phyloP scores from a whole-genome alignment of 2,797 vertebrate genomes.

The Hydrolagus colliei region DNA sequence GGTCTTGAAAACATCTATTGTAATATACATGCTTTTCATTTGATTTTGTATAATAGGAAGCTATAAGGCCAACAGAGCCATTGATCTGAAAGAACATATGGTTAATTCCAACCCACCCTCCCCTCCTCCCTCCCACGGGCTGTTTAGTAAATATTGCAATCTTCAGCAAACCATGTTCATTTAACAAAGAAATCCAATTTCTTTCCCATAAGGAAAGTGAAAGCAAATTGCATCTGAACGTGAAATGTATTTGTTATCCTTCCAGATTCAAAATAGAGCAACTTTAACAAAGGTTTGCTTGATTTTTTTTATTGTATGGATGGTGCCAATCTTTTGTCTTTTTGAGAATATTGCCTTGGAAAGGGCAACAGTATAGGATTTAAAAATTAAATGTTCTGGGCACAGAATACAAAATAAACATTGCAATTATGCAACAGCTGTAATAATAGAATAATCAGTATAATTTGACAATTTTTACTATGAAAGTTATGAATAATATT shows the following conservation, averaged over 20 bases:
- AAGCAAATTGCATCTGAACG: neutral
- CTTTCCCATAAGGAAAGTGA: neutral
- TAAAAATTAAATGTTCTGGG: neutral
- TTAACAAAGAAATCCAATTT: neutral
- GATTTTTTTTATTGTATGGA: neutral
- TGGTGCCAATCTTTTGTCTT: constrained; percentile 18
- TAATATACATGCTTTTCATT: neutral
- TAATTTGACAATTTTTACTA: constrained; percentile 10
- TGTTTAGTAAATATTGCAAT: neutral
- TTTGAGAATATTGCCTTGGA: constrained; percentile 1
- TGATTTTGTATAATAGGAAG: neutral
- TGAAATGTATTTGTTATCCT: neutral
- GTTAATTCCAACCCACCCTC: too few species aligned
- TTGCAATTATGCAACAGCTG: neutral
- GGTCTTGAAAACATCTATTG: neutral
- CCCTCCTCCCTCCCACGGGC: neutral
- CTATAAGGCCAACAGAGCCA: neutral
- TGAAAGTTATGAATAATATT: constrained; percentile 3
- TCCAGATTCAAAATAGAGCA: neutral
- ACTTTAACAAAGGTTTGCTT: neutral
- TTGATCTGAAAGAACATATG: too few species aligned
- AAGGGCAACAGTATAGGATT: constrained; percentile 1
- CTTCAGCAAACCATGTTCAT: neutral
- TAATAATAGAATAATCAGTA: constrained; percentile 23
- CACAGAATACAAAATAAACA: constrained; percentile 17